Evolutionary conservation across 1,140 invertebrate genomes (phyloP).

Genomic region (Cataglyphis hispanica): DNA sequence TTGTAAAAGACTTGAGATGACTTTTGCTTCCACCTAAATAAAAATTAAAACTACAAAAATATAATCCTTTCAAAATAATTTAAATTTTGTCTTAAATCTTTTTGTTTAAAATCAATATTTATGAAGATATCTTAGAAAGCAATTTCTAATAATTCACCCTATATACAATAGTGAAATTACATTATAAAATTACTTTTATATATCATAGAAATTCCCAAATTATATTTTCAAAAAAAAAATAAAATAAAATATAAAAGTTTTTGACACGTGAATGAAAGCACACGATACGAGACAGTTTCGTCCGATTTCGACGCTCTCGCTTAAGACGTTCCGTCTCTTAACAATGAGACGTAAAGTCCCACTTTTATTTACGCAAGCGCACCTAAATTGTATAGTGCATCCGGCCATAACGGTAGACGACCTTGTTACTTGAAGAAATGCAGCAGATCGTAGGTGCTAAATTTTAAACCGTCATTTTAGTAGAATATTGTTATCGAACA

Average conservation of each 20-base stretch:
- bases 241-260: neutral
- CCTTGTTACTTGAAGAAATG: constrained; percentile 45
- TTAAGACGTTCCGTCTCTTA: constrained; percentile 17
- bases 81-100: too few relatives aligned
- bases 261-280: neutral
- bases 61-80: too few relatives aligned
- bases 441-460: neutral
- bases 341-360: constrained; percentile 43
- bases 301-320: constrained; percentile 19
- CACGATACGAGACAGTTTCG: constrained; percentile 1
- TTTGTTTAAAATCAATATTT: too few relatives aligned
- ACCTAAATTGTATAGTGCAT: constrained; percentile 59
- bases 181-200: neutral
- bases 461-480: constrained; percentile 2
- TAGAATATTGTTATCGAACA: neutral
- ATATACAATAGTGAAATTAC: neutral
- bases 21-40: too few relatives aligned
- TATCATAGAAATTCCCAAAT: neutral
- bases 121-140: too few relatives aligned
- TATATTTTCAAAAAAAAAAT: neutral
- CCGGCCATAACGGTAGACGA: constrained; percentile 37
- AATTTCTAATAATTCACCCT: too few relatives aligned
- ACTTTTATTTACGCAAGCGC: constrained; percentile 41
- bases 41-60: too few relatives aligned
- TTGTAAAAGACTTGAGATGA: too few relatives aligned